Conservation (phyloP, 2,113 vertebrate genomes). For the Gobio gobio region DNA sequence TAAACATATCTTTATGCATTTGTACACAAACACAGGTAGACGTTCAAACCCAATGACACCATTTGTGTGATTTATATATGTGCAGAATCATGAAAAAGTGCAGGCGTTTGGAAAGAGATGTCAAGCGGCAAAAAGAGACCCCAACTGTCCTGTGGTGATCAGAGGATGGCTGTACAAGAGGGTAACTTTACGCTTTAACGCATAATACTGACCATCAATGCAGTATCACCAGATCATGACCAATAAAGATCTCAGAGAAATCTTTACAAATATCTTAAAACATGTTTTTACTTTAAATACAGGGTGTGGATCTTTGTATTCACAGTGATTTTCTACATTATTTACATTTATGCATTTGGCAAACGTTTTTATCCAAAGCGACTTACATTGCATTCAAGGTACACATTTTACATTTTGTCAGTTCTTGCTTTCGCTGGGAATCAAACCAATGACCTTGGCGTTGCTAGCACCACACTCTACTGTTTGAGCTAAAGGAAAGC, state of each 20-base stretch:
- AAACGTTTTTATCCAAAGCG: too few relatives aligned
- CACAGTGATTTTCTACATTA: background rate
- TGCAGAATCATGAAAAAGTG: constrained; percentile 76
- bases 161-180: constrained; percentile 93
- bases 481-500: too few relatives aligned
- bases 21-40: background rate
- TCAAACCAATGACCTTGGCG: too few relatives aligned
- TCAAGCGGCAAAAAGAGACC: constrained; percentile 83
- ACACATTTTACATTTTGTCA: too few relatives aligned
- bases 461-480: too few relatives aligned
- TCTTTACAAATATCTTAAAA: background rate
- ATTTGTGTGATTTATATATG: constrained; percentile 23
- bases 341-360: too few relatives aligned
- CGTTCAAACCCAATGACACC: background rate
- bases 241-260: background rate
- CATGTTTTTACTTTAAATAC: background rate
- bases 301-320: background rate
- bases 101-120: constrained; percentile 88
- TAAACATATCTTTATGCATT: background rate
- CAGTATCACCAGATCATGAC: background rate
- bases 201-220: background rate
- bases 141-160: constrained; percentile 85
- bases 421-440: too few relatives aligned
- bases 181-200: constrained; percentile 63
- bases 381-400: too few relatives aligned